A percentile compares a stretch with the other conserved stretches of the same genome.
Conservation (phyloP, 2,797 vertebrate genomes). For the Emydoidea blandingii region DNA sequence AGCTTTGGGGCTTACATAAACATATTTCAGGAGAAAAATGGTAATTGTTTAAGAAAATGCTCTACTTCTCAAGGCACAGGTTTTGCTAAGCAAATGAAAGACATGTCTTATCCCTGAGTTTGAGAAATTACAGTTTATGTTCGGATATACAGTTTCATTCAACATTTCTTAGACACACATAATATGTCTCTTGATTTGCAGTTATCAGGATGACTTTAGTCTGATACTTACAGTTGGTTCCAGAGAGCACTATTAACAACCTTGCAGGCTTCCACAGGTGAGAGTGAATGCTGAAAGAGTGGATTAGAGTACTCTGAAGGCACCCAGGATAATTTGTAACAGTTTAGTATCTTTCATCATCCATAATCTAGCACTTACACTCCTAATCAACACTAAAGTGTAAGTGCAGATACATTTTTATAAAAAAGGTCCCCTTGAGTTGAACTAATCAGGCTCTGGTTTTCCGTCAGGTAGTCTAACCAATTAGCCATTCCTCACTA, state of each 20-base stretch:
- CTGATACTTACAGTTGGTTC: conserved; percentile 34
- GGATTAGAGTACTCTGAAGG: conserved; percentile 54
- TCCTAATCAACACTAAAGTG: conserved; percentile 58
- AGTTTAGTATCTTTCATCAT: conserved; percentile 51
- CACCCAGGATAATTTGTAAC: conserved; percentile 33
- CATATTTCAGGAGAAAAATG: not conserved
- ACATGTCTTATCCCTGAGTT: not conserved
- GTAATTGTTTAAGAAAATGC: not conserved
- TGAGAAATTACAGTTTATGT: conserved; percentile 5
- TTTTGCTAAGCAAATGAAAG: conserved; percentile 26
- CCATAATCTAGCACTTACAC: conserved; percentile 38
- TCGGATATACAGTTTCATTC: conserved; percentile 51
- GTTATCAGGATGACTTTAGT: conserved; percentile 50
- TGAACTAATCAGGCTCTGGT: conserved; percentile 68
- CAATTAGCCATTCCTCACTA: conserved; percentile 44
- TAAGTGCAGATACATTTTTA: conserved; percentile 42
- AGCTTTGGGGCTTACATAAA: not conserved
- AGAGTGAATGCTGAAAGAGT: conserved; percentile 41
- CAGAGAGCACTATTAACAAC: conserved; percentile 41
- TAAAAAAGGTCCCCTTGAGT: conserved; percentile 29
- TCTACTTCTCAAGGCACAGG: not conserved
- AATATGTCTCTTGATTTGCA: conserved; percentile 48
- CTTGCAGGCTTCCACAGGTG: conserved; percentile 35
- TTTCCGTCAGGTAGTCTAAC: conserved; percentile 69
- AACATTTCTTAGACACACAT: not conserved